Base-by-base conservation (phyloP, 2,888 invertebrate genomes). In the Leptopilina syphax region DNA sequence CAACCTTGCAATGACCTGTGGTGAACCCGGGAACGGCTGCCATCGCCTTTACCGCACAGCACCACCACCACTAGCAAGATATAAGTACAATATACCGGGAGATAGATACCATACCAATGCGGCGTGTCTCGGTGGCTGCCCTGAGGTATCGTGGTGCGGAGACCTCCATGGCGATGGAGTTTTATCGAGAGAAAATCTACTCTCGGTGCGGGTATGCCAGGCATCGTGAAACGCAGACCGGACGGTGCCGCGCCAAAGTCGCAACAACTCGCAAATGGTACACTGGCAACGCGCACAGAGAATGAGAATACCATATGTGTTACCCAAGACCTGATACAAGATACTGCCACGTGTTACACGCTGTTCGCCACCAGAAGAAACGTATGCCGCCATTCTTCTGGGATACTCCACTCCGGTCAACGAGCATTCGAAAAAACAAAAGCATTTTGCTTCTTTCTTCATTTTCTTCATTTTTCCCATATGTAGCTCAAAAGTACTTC, bases 291-390 rank as follows among this genome's bases (percentile, higher is more conserved):
- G 79, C 83, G 81, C 85, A 87, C 85, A 87, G 86, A 86, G 85
- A 86, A 86, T 87, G 86, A 86, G 85, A 86, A 86, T 87, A 90
- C 88, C 89, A 84, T 86, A 88, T 87, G 85, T 88, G 90, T 87
- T 88, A 90, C 87, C 91, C 86, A 87, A 85, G 86, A 85, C 84
- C 86, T 89, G 91, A 91, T 91, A 91, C 91, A 91, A 91, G 91
- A 91, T 91, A 91, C 90, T 88, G 90, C 90, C 90, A 91, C 91
- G 91, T 91, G 91, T 91, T 90, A 91, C 91, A 91, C 89, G 91
- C 88, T 91, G 91, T 91, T 91, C 90, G 90, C 91, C 91, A 91
- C 91, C 90, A 90, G 89, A 88, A 90, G 89, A 88, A 89, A 89
- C 89, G 87, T 87, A 81, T 81, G 81, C 84, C 85, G 84, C 86